Evolutionary conservation across 2,797 vertebrate species (phyloP).

Genomic region (Mycteria americana): DNA sequence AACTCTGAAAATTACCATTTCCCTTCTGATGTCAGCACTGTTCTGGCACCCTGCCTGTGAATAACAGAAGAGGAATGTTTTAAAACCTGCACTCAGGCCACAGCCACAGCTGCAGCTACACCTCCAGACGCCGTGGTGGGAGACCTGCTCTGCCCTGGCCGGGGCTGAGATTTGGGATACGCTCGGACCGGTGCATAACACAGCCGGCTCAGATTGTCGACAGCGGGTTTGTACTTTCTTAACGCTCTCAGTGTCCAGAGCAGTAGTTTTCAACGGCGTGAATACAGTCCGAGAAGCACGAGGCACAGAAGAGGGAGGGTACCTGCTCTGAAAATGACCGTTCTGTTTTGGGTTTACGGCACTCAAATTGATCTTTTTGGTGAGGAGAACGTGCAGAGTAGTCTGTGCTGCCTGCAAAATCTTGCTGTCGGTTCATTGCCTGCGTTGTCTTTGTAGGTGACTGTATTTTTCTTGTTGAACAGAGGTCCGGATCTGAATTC

Average conservation of each 20-base stretch:
- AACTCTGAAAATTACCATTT: conserved; percentile 25
- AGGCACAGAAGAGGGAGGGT: background rate
- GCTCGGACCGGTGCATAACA: accelerated
- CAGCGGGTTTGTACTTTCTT: background rate
- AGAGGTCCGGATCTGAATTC: background rate
- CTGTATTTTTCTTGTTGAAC: accelerated
- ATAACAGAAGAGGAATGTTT: background rate
- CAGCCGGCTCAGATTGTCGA: accelerated
- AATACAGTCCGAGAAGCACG: accelerated
- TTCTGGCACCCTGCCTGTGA: conserved; percentile 2
- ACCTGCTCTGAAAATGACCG: background rate
- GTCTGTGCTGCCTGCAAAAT: background rate
- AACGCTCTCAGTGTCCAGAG: accelerated
- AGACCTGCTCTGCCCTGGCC: background rate
- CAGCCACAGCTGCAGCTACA: background rate
- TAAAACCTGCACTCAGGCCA: background rate
- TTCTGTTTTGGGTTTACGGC: background rate
- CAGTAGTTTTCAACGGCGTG: accelerated
- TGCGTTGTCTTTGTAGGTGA: accelerated
- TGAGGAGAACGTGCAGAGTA: accelerated
- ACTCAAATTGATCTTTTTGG: accelerated
- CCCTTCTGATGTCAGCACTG: background rate
- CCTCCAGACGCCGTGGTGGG: background rate
- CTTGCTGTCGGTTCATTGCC: accelerated
- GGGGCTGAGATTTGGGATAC: background rate